phyloP scores from a whole-genome alignment of 2,888 invertebrate species.

The Tricholauxania praeusta region DNA sequence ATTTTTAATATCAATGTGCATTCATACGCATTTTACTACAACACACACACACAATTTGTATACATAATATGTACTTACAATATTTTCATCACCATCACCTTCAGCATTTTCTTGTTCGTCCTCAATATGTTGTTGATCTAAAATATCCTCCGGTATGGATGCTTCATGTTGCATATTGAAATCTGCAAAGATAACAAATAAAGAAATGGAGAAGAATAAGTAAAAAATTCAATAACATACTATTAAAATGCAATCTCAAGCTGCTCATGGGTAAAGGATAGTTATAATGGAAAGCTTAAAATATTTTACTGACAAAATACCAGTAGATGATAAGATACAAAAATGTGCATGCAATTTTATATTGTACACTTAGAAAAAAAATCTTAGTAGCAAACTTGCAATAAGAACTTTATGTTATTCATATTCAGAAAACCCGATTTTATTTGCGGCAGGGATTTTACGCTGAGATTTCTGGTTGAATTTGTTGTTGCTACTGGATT shows the following conservation, averaged over 20 bases:
- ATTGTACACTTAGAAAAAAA: too few species aligned
- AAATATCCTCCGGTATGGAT: constrained; percentile 62
- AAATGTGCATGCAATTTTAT: too few species aligned
- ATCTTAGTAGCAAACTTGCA: too few species aligned
- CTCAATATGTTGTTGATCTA: constrained; percentile 57
- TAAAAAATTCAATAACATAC: constrained; percentile 1
- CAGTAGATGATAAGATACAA: too few species aligned
- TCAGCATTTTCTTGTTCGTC: constrained; percentile 43
- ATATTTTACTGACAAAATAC: too few species aligned
- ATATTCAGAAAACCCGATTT: too few species aligned
- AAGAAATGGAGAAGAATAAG: constrained; percentile 25
- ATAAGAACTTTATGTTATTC: too few species aligned
- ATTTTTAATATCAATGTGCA: too few species aligned
- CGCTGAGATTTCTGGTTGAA: too few species aligned
- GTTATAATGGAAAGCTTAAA: too few species aligned
- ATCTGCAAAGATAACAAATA: constrained; percentile 50
- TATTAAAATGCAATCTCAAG: constrained; percentile 23
- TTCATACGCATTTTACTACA: constrained; percentile 47
- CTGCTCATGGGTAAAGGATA: neutral
- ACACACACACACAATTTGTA: constrained; percentile 37
- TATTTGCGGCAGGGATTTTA: too few species aligned
- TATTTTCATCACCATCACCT: constrained; percentile 51
- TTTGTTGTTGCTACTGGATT: too few species aligned
- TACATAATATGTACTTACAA: constrained; percentile 54
- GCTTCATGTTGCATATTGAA: constrained; percentile 63